These are phyloP conservation scores for Proterorhinus semilunaris DNA, from an alignment of 2,113 vertebrate genomes.

Conservation along the genomic window DNA sequence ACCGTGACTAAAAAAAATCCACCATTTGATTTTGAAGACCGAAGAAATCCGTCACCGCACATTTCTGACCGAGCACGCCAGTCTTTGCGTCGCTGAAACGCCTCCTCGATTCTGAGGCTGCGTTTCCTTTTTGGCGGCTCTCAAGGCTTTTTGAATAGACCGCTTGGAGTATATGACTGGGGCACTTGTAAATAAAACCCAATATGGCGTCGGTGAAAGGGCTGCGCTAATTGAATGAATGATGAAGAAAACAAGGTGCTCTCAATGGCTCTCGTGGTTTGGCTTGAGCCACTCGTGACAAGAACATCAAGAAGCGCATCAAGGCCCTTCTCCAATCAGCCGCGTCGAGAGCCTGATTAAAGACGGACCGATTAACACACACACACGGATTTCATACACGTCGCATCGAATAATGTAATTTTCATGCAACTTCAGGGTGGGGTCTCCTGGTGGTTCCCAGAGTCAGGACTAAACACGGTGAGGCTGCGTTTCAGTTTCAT, in stretches of 20 bases:
- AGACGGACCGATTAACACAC: slow-evolving; percentile 3
- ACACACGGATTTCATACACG: not conserved
- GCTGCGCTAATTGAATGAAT: slow-evolving; percentile 56
- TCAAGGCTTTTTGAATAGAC: slow-evolving; percentile 26
- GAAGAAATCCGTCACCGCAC: not conserved
- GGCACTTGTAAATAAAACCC: slow-evolving; percentile 58
- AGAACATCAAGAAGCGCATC: slow-evolving; percentile 45
- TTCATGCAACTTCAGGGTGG: too few species aligned
- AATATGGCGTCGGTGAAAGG: slow-evolving; percentile 40
- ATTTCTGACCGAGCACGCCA: not conserved
- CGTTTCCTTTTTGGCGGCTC: slow-evolving; percentile 27
- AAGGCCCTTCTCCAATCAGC: slow-evolving; percentile 39
- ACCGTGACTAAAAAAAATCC: not conserved
- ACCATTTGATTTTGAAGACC: not conserved
- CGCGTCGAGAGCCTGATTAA: slow-evolving; percentile 21
- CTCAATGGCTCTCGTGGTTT: slow-evolving; percentile 52
- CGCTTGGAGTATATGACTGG: slow-evolving; percentile 50
- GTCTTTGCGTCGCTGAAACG: slow-evolving; percentile 9
- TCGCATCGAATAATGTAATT: too few species aligned
- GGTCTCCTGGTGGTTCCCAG: too few species aligned
- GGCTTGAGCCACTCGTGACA: slow-evolving; percentile 32
- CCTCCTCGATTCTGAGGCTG: slow-evolving; percentile 13
- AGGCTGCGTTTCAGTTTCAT: too few species aligned
- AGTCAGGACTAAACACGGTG: too few species aligned
- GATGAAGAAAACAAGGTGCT: slow-evolving; percentile 54